phyloP scores from a whole-genome alignment of 2,888 invertebrate genomes.

The Gortyna flavago region DNA sequence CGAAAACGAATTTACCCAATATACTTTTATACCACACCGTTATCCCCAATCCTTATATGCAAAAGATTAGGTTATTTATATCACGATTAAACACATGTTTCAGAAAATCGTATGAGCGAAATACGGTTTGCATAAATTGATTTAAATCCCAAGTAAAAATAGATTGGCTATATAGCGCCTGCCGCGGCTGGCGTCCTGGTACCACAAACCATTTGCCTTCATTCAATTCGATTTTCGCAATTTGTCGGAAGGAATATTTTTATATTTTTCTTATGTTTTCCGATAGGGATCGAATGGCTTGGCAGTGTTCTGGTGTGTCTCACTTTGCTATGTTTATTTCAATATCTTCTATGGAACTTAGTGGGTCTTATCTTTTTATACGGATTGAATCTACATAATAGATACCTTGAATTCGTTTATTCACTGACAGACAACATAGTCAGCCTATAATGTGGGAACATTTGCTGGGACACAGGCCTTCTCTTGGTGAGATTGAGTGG shows the following conservation, averaged over 20 bases:
- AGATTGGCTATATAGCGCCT: constrained; percentile 39
- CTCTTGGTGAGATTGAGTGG: too few species aligned
- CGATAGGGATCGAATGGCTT: constrained; percentile 3
- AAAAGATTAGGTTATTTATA: constrained; percentile 36
- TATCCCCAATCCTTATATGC: constrained; percentile 1
- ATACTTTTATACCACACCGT: constrained; percentile 4
- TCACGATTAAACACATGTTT: constrained; percentile 33
- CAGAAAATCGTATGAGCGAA: constrained; percentile 13
- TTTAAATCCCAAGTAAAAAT: constrained; percentile 47
- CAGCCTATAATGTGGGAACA: too few species aligned
- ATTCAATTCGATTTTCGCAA: constrained; percentile 38
- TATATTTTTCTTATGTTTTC: constrained; percentile 28
- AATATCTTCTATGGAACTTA: neutral
- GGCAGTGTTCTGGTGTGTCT: constrained; percentile 2
- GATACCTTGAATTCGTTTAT: neutral
- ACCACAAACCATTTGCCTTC: constrained; percentile 45
- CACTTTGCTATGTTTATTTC: constrained; percentile 7
- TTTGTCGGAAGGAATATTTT: constrained; percentile 38
- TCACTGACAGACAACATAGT: neutral
- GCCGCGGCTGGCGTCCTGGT: constrained; percentile 4
- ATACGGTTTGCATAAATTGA: constrained; percentile 36
- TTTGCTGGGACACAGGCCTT: too few species aligned
- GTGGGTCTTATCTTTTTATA: neutral
- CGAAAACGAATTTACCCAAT: neutral
- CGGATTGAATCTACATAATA: neutral